These are phyloP conservation scores for Dasyprocta punctata DNA, from an alignment of 2,113 vertebrate genomes.

Conservation along the genomic window DNA sequence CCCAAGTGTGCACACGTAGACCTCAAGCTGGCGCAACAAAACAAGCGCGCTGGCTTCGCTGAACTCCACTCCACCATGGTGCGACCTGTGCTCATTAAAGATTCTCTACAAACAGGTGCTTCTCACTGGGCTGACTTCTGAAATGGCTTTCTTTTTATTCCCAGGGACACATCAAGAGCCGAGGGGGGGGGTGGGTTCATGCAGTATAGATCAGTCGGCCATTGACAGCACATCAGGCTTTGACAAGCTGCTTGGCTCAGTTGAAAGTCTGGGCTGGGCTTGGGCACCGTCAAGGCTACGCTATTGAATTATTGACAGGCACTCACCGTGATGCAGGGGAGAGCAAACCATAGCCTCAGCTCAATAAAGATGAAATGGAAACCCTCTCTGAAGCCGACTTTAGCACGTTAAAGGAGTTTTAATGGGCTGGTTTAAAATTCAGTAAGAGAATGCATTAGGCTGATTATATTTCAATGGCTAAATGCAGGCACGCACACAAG, in stretches of 20 bases:
- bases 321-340: constrained; percentile 85
- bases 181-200: constrained; percentile 86
- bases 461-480: constrained; percentile 86
- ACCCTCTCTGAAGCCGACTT: constrained; percentile 89
- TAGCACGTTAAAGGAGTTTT: constrained; percentile 90
- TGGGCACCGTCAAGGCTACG: constrained; percentile 88
- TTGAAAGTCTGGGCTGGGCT: constrained; percentile 89
- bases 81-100: constrained; percentile 76
- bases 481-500: constrained; percentile 81
- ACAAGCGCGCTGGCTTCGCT: background rate
- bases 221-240: constrained; percentile 88
- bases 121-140: constrained; percentile 83
- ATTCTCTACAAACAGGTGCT: constrained; percentile 87
- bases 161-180: constrained; percentile 86
- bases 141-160: constrained; percentile 88
- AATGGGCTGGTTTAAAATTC: constrained; percentile 92
- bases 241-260: constrained; percentile 89
- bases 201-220: constrained; percentile 90
- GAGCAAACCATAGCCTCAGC: constrained; percentile 82
- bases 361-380: constrained; percentile 92
- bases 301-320: constrained; percentile 94
- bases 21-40: background rate
- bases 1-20: background rate
- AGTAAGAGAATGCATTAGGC: constrained; percentile 88
- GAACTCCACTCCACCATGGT: constrained; percentile 57